Evolutionary conservation across 1,140 invertebrate species (phyloP), one percentile per base, ranked within the genome.

Genomic region (Sesamia nonagrioides): DNA sequence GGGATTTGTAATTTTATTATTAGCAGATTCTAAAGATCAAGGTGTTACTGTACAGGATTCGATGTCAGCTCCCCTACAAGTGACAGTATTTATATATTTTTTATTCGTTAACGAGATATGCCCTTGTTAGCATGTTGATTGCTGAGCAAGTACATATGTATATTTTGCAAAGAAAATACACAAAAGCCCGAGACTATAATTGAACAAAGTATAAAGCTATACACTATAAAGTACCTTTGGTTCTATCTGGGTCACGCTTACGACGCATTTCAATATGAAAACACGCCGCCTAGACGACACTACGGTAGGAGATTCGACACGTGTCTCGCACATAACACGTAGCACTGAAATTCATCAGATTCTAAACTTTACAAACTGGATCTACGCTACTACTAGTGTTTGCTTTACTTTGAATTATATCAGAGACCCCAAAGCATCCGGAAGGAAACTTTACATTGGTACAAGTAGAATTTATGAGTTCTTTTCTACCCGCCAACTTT

Each of bases 201-300:
- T 13, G 50, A 52, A 63, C 73, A 58, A 63, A 48, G 63, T 48
- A 76, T 76, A 76, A 76, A 63, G 60, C 21, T 52, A 42, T 42
- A 58, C 2, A 33, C 73, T 35, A n/a, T n/a, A n/a, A n/a, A n/a
- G n/a, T n/a, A 52, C 7, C 73, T 42, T 37, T 35, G 48, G 37
- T 17, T 61, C 40, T 33, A 77, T 69, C 35, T 77, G 61, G 75
- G 75, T 77, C 75, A 77, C 37, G 60, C 60, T 68, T 27, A 54
- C 75, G 18, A 68, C 63, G 61, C 60, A 77, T 58, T 73, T 73
- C 48, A 40, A 42, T 50, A 73, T 73, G 48, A 71, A 71, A 71
- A 71, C 48, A 52, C 42, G 7, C 15, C 48, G 66, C 42, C 6
- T 33, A 69, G 40, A 69, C 40, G 18, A 48, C 50, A 50, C 66